Evolutionary conservation across 2,797 vertebrate genomes (phyloP), one percentile per base, ranked within the genome.

Genomic region (Tarsius wallacei): DNA sequence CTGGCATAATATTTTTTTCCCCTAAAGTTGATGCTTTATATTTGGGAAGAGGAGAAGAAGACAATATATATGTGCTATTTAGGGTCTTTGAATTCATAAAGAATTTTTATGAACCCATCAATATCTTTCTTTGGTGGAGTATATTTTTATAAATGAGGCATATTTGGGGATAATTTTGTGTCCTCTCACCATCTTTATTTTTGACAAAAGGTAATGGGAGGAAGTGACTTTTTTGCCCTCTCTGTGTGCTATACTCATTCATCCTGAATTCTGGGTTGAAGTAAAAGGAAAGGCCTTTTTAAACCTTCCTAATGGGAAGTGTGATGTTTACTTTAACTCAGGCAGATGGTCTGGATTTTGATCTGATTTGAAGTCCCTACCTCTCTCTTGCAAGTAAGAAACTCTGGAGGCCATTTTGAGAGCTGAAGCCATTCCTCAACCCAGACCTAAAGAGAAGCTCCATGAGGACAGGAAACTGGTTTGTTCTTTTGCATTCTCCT

Each of bases 1-100:
- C 84, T 95, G 78, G 63, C 89, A 86, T 80, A 90, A 86, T n/a
- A 36, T 74, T 87, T 73, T 70, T 87, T 86, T 47, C 12, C 21
- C 63, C 83, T 19, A 13, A 53, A 84, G 49, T 77, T 31, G 16
- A 66, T 66, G 28, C 84, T 86, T 91, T 77, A 12, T 93, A 16
- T 83, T 53, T 87, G 74, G 8, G 59, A 86, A 49, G 28, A 10
- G 10, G 36, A 74, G 59, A 94, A 42, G 26, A 94, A 93, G 86
- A 83, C 36, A 73, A 90, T 68, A 8, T 16, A 59, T 68, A 42
- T 73, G 19, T 83, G 55, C 47, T 82, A 15, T 71, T 73, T 42
- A 42, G 42, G 42, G 42, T 42, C 42, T 42, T 42, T 42, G 42
- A 42, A 42, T 42, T 42, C 42, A 42, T 42, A 42, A 42, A 42